These are phyloP conservation scores for Stratiomys singularior DNA, from an alignment of 2,888 invertebrate species.

Conservation along the genomic window DNA sequence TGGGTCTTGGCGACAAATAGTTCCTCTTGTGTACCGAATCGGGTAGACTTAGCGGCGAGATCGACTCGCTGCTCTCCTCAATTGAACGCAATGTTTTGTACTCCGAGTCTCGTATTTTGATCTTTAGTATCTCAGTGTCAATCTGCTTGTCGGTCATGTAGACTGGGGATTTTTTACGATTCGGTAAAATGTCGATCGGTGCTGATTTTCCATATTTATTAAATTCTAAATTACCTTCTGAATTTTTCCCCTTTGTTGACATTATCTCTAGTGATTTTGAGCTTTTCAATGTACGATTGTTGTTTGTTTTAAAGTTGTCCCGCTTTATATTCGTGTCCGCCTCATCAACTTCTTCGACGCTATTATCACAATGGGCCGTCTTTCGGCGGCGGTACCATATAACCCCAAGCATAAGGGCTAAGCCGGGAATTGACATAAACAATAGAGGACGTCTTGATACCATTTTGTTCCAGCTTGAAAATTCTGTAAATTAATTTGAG, in stretches of 20 bases:
- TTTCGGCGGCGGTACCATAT: conserved; percentile 84
- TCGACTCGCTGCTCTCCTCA: conserved; percentile 52
- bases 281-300: conserved; percentile 45
- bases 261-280: conserved; percentile 48
- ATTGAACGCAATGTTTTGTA: conserved; percentile 52
- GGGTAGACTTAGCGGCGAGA: conserved; percentile 62
- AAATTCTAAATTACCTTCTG: conserved; percentile 57
- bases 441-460: conserved; percentile 80
- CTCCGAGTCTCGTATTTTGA: conserved; percentile 60
- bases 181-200: conserved; percentile 75
- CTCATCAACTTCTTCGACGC: conserved; percentile 72
- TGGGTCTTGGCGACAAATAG: conserved; percentile 37
- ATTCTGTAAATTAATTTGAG: conserved; percentile 28
- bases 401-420: conserved; percentile 81
- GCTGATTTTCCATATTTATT: conserved; percentile 70
- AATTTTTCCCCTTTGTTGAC: conserved; percentile 52
- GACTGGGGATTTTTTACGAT: conserved; percentile 69
- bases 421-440: conserved; percentile 81
- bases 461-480: conserved; percentile 67
- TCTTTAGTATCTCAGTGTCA: conserved; percentile 70
- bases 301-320: conserved; percentile 43
- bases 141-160: conserved; percentile 74
- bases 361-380: conserved; percentile 75
- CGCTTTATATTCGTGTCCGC: neutral
- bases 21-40: conserved; percentile 58